Percentiles rank a stretch among this genome's conserved stretches.
Conservation (phyloP, 2,888 invertebrate species). For the Heliconius aoede region DNA sequence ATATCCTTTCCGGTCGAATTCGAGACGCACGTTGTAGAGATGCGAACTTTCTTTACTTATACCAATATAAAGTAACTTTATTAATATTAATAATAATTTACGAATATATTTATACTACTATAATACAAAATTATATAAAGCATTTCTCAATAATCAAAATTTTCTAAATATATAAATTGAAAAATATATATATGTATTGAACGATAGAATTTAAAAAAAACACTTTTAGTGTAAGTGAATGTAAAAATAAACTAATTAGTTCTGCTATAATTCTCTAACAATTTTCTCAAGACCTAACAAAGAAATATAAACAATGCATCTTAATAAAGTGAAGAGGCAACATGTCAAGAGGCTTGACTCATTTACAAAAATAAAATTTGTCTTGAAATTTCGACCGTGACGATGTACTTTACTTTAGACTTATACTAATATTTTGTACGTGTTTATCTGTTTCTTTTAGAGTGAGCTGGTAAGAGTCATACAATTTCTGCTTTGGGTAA, state of each 20-base stretch:
- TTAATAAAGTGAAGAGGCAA: slow-evolving; percentile 30
- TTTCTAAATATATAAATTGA: neutral
- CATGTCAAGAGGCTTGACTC: slow-evolving; percentile 32
- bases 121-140: neutral
- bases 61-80: no score
- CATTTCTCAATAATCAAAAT: neutral
- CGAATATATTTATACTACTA: no score
- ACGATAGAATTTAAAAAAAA: neutral
- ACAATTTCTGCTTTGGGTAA: no score
- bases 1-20: no score
- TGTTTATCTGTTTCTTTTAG: no score
- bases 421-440: neutral
- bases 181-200: neutral
- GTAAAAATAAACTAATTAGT: slow-evolving; percentile 5
- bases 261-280: slow-evolving; percentile 1
- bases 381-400: slow-evolving; percentile 17
- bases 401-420: neutral
- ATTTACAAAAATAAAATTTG: slow-evolving; percentile 29
- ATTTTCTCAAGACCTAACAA: slow-evolving; percentile 21
- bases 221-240: neutral
- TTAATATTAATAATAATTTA: no score
- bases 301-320: slow-evolving; percentile 31
- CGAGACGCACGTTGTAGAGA: no score
- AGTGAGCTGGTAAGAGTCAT: no score
- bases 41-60: no score